Evolutionary conservation across 2,888 invertebrate genomes (phyloP), one percentile per base, ranked within the genome.

Genomic region (Mesorhabditis spiculigera): DNA sequence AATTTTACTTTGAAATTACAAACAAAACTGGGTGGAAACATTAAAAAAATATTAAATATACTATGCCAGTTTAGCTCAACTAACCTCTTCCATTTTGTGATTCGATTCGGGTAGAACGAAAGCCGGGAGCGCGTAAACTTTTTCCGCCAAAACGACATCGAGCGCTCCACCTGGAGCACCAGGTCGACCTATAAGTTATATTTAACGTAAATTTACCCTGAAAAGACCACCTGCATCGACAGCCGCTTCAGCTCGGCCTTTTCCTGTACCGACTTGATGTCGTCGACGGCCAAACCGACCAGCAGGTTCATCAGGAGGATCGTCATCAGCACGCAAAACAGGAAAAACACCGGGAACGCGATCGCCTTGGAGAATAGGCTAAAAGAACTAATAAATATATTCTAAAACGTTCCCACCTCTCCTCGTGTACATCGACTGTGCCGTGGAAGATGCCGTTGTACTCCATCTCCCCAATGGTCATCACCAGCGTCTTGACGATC

Each of bases 211-310:
- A 66, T 8, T 8, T 28, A 28, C 28, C 28, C 13, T n/a, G 28
- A 50, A n/a, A 66, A 45, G 67, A 13, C n/a, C 10, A 75, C 75
- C 70, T 76, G 75, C 82, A 86, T 86, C 58, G 84, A 85, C n/a
- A 86, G 76, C 63, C 86, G 73, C 74, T 86, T 87, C 13, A 89
- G 83, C 10, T 86, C 87, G 28, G 89, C 89, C 75, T 88, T 86
- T 65, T 88, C 88, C 77, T 89, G 88, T 16, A 89, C 88, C 63
- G 86, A 87, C 75, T 88, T 88, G 76, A 89, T 89, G 82, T 89
- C 89, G 78, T 89, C 89, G 45, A 89, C 89, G 72, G 89, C 89
- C 81, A 89, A 80, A 85, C 89, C 89, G 73, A 79, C 88, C 74
- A 87, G 77, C 50, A 87, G 75, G 76, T 87, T 87, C 86, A 87